Evolutionary conservation across 2,113 vertebrate species (phyloP), one percentile per base, ranked within the genome.

Genomic region (Aspidoscelis tigris): DNA sequence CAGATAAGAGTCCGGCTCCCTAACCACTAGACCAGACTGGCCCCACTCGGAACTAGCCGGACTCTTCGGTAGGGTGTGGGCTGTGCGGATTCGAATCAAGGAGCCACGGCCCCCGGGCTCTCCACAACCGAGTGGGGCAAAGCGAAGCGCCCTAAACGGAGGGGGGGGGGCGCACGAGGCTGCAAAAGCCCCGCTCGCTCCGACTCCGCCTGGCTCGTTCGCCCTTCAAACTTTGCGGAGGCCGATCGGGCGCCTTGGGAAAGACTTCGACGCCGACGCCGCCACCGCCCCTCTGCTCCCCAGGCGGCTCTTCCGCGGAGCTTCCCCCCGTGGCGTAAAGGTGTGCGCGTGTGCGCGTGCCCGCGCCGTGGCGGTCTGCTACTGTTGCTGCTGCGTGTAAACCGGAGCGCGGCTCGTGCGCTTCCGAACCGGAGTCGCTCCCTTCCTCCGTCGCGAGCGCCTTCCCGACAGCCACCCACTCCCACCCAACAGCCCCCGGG

Each of bases 401-500:
- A 70, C 53, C 12, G 21, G 7, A n/a, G 10, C 43, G 39, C 21
- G 18, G 8, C 47, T 9, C 68, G 76, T 39, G 76, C 43, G 76
- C 11, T 72, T 44, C 33, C 33, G 33, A 33, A 33, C 33, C 18
- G 43, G 68, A 84, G 68, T 41, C 83, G 73, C 12, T 50, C 55
- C 53, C 20, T 68, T 20, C 39, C 43, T 65, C 50, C 80, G 12
- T 22, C 80, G 70, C 70, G 21, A 43, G 44, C 74, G n/a, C 68
- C 26, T 72, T 72, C 61, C 68, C 66, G 33, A 20, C 50, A 76
- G 74, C 82, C 82, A 44, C 82, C 50, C 82, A 70, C 82, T 61
- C 65, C 74, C 66, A 26, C 74, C 64, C 73, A 55, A 7, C 61
- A 68, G 55, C 55, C 3, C 73, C 44, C 64, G 55, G 73, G 61